Evolutionary conservation across 2,797 vertebrate species (phyloP), one percentile per base, ranked within the genome.

Genomic region (Phoxinus dragarum): DNA sequence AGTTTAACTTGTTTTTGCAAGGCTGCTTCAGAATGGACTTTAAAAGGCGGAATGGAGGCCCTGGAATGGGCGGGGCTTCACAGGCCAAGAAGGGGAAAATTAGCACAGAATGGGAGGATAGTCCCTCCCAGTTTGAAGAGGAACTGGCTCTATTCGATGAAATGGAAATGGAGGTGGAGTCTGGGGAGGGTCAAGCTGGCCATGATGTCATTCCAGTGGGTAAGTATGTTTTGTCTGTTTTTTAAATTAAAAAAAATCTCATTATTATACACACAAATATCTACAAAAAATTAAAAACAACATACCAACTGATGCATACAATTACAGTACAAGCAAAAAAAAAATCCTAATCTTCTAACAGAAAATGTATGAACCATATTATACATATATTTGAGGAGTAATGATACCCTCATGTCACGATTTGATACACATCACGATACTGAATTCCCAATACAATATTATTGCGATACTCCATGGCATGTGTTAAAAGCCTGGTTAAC

Each of bases 71-170:
- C 1, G 89, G 90, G 1, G 78, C 59, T 1, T 92, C 95, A 1
- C 96, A 96, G 87, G 86, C 94, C 6, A 98, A 98, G 86, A 94
- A 91, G 64, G 88, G 93, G 6, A 95, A 95, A 71, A 19, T 79
- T 0, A 84, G 64, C 1, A 80, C 80, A 0, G 96, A 97, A 14
- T 96, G 96, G 96, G 97, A 98, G 2, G 96, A 98, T 23, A 94
- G 94, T n/a, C 96, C 96, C 0, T 97, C 97, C 0, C 93, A 94
- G 34, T 97, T 97, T 80, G 97, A 98, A 87, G 97, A 97, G 89
- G 97, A 97, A 82, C 90, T 98, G 76, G 95, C 94, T 0, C 93
- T 96, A 91, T 93, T 98, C 87, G 96, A 98, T 1, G 97, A 98
- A 31, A 90, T 93, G 0, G 97, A 98, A 7, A 94, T 94, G 90